A percentile compares a stretch with the other conserved stretches of the same genome.
phyloP scores from a whole-genome alignment of 2,888 invertebrate species.

The Drosophila nr. medialis region DNA sequence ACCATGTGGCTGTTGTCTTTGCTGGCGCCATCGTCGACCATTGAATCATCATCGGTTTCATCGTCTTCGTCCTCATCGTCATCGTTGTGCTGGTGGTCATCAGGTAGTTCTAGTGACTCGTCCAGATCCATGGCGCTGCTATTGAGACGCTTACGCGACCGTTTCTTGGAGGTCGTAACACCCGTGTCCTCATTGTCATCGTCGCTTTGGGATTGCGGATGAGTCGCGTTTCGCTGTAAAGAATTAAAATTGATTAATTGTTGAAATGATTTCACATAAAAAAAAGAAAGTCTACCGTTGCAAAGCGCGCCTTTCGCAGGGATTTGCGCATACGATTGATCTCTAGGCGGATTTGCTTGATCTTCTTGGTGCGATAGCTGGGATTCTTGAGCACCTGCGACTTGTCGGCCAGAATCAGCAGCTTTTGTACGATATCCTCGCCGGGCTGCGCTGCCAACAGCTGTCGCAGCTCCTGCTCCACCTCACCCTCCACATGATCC shows the following conservation, averaged over 20 bases:
- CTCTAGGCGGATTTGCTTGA: constrained; percentile 87
- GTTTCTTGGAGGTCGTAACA: constrained; percentile 57
- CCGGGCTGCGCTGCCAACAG: constrained; percentile 81
- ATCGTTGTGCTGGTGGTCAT: constrained; percentile 34
- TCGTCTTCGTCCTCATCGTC: constrained; percentile 72
- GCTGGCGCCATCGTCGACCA: constrained; percentile 75
- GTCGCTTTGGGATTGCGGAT: constrained; percentile 79
- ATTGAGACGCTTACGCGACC: constrained; percentile 56
- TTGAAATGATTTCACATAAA: background rate
- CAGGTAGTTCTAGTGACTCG: constrained; percentile 50
- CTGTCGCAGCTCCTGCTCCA: constrained; percentile 86
- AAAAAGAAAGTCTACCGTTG: constrained; percentile 68
- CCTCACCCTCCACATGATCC: constrained; percentile 86
- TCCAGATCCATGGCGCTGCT: constrained; percentile 66
- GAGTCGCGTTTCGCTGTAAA: constrained; percentile 59
- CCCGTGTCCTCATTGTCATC: constrained; percentile 77
- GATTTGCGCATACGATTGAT: constrained; percentile 86
- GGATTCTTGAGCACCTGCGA: constrained; percentile 87
- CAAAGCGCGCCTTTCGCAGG: constrained; percentile 80
- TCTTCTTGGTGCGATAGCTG: constrained; percentile 86
- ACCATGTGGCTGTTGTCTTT: constrained; percentile 72
- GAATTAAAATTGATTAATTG: background rate
- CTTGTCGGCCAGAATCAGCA: constrained; percentile 88
- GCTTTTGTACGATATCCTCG: constrained; percentile 82
- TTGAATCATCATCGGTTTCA: constrained; percentile 70